These are phyloP conservation scores for Drosophila nr. perissopoda DNA, from an alignment of 2,888 invertebrate species.

Conservation along the genomic window DNA sequence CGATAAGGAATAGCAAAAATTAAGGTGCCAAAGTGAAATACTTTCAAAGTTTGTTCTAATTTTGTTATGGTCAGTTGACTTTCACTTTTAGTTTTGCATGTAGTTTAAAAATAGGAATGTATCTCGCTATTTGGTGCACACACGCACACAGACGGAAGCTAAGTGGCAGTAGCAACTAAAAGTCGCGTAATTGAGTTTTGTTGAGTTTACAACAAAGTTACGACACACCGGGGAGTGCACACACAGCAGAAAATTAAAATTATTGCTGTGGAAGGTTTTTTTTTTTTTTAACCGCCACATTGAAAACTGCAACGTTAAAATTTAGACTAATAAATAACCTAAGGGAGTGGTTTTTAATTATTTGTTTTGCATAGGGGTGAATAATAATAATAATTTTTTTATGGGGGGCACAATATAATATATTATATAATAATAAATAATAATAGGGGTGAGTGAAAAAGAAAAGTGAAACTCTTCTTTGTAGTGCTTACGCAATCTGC, in stretches of 20 bases:
- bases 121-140: slow-evolving; percentile 3
- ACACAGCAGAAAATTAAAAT: slow-evolving; percentile 43
- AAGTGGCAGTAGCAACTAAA: slow-evolving; percentile 24
- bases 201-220: slow-evolving; percentile 62
- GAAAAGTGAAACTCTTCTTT: slow-evolving; percentile 14
- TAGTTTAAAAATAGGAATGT: not conserved
- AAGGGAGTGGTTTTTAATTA: slow-evolving; percentile 16
- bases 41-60: not conserved
- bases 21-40: not conserved
- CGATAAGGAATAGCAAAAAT: not conserved
- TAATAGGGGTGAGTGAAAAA: no score
- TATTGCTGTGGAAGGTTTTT: slow-evolving; percentile 33
- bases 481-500: slow-evolving; percentile 51
- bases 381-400: no score
- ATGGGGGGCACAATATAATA: no score
- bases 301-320: slow-evolving; percentile 45
- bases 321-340: slow-evolving; percentile 57
- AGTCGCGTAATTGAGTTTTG: slow-evolving; percentile 70
- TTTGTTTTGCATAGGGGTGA: not conserved
- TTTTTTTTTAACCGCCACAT: slow-evolving; percentile 13
- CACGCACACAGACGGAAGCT: slow-evolving; percentile 1
- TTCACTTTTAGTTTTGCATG: slow-evolving; percentile 13
- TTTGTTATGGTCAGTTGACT: slow-evolving; percentile 32
- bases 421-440: no score
- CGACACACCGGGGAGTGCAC: slow-evolving; percentile 36